Conservation (phyloP, 2,113 vertebrate genomes). For the Aphelocoma coerulescens region DNA sequence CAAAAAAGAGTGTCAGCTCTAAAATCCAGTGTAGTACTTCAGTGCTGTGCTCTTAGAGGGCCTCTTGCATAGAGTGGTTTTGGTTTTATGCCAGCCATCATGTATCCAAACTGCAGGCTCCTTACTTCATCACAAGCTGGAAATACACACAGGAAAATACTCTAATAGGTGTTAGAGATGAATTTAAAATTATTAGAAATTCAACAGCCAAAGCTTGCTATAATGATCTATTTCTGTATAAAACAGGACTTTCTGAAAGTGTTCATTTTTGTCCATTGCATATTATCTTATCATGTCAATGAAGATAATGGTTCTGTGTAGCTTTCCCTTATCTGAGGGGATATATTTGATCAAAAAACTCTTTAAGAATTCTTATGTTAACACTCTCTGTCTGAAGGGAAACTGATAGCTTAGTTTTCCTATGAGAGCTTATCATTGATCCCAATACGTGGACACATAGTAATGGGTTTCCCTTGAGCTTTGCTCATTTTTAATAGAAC, state of each 20-base stretch:
- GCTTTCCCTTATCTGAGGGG: background rate
- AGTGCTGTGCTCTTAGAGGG: background rate
- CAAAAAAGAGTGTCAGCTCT: background rate
- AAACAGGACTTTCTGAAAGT: background rate
- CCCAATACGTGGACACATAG: slow-evolving; percentile 40
- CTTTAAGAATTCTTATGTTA: background rate
- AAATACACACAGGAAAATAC: slow-evolving; percentile 35
- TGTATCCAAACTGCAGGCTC: background rate
- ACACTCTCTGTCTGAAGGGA: background rate
- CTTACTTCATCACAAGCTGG: slow-evolving; percentile 12
- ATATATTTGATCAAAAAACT: background rate
- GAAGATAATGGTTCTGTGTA: background rate
- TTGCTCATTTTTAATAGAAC: slow-evolving; percentile 60
- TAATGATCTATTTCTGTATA: background rate
- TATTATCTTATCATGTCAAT: background rate
- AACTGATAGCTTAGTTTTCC: slow-evolving; percentile 34
- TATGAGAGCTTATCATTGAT: slow-evolving; percentile 62
- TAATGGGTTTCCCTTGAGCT: slow-evolving; percentile 53
- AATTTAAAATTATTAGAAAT: background rate
- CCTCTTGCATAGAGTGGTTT: background rate
- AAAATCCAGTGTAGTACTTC: background rate
- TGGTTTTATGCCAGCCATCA: background rate
- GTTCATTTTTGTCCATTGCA: background rate
- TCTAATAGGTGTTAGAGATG: background rate
- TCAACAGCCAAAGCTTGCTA: background rate